Percentiles rank a stretch among this genome's conserved stretches.
These are phyloP conservation scores for Fundulus diaphanus DNA, from an alignment of 2,797 vertebrate genomes.

Conservation along the genomic window DNA sequence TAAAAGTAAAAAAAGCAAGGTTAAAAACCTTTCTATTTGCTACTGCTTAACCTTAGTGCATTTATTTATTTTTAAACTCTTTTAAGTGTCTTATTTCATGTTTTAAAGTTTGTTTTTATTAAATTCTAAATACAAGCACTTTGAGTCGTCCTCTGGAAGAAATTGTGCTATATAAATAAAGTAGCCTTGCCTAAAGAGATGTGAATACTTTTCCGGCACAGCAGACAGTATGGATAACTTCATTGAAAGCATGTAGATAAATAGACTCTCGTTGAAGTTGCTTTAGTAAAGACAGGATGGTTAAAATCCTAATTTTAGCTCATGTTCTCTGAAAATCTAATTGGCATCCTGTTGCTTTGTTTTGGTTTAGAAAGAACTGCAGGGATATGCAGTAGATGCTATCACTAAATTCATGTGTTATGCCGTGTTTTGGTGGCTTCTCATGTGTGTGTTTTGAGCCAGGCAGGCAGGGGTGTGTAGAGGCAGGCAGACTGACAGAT, in stretches of 20 bases:
- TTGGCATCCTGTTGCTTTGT: neutral
- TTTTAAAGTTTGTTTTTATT: too few species aligned
- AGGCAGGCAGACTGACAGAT: constrained; percentile 37
- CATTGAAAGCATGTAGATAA: neutral
- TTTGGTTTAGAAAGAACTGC: neutral
- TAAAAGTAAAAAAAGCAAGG: too few species aligned
- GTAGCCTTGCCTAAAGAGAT: too few species aligned
- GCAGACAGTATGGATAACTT: neutral
- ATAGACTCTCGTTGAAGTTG: neutral
- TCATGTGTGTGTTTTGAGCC: constrained; percentile 35
- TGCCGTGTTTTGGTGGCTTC: constrained; percentile 35
- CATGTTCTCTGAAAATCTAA: neutral
- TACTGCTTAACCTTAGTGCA: too few species aligned
- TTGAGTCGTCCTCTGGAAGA: too few species aligned
- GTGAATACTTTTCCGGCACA: neutral
- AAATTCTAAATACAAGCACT: too few species aligned
- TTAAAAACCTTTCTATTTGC: too few species aligned
- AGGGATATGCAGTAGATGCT: constrained; percentile 3
- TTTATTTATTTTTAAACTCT: too few species aligned
- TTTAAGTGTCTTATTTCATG: too few species aligned
- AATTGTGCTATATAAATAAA: too few species aligned
- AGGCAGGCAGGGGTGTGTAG: constrained; percentile 20
- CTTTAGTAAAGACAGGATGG: neutral
- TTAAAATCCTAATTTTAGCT: neutral
- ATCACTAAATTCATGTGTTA: constrained; percentile 7